Percentiles rank a stretch among this genome's conserved stretches.
Conservation (phyloP, 30 jellyfish, hydroid and myxozoan species). For the Phacellophora camtschatica region DNA sequence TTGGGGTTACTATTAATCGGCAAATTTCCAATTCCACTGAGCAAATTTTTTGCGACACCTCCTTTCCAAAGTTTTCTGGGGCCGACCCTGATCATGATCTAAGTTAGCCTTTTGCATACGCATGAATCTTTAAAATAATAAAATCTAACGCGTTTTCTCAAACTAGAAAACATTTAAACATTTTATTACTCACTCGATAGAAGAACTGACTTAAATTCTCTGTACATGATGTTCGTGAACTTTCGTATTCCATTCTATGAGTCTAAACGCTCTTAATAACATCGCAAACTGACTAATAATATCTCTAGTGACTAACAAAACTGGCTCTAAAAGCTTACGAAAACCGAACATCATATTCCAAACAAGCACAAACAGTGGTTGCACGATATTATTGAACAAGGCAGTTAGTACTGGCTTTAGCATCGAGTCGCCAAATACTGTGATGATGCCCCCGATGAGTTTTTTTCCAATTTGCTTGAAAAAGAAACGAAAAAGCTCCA, state of each 20-base stretch:
- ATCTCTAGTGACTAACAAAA: constrained; percentile 28
- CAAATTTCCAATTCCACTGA: no score
- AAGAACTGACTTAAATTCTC: neutral
- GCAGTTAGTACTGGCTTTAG: constrained; percentile 62
- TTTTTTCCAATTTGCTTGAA: constrained; percentile 48
- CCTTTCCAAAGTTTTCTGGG: no score
- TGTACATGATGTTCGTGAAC: constrained; percentile 18
- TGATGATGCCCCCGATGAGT: constrained; percentile 60
- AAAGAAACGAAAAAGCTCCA: constrained; percentile 53
- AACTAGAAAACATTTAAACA: neutral
- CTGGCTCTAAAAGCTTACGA: constrained; percentile 53
- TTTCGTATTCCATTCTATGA: constrained; percentile 29
- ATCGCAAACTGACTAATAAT: constrained; percentile 48
- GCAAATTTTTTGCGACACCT: no score
- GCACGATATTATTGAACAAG: constrained; percentile 51
- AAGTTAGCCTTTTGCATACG: no score
- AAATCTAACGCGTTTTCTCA: no score
- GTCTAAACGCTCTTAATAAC: constrained; percentile 54
- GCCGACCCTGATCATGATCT: no score
- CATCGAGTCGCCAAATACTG: constrained; percentile 65
- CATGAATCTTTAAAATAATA: no score
- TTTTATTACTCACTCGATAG: neutral
- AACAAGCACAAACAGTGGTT: constrained; percentile 54
- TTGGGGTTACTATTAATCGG: no score
- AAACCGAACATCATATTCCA: constrained; percentile 73